Conservation (phyloP, 35 echinoderm and acorn worm species). For the Heliocidaris erythrogramma region DNA sequence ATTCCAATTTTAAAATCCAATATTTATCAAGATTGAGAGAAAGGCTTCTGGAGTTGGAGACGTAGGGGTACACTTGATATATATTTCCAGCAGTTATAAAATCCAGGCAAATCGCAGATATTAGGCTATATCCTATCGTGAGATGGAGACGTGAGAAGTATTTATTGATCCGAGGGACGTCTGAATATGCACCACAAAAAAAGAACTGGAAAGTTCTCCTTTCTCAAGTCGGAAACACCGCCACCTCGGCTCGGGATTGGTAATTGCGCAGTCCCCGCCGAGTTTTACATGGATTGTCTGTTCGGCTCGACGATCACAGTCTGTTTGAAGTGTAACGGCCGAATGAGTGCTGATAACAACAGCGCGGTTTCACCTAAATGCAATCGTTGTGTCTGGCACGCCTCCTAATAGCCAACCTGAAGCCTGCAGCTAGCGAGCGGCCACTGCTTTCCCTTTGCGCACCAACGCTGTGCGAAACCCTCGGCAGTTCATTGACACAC, state of each 20-base stretch:
- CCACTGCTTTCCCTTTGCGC: neutral
- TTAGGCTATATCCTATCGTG: neutral
- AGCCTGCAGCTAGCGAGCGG: neutral
- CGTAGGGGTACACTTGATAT: neutral
- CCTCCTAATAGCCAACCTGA: neutral
- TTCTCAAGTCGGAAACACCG: slow-evolving; percentile 14
- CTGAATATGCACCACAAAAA: neutral
- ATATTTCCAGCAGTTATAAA: slow-evolving; percentile 34
- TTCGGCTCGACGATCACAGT: neutral
- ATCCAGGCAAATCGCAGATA: slow-evolving; percentile 16
- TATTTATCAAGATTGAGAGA: neutral
- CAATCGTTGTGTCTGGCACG: slow-evolving; percentile 6
- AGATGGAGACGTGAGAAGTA: neutral
- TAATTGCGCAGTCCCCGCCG: neutral
- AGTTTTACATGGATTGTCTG: neutral
- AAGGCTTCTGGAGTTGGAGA: neutral
- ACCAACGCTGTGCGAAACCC: neutral
- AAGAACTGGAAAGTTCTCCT: neutral
- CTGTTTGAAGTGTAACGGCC: slow-evolving; percentile 39
- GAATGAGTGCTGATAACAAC: slow-evolving; percentile 36
- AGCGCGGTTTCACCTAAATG: slow-evolving; percentile 26
- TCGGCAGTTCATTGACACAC: slow-evolving; percentile 16
- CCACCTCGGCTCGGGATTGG: neutral
- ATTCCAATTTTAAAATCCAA: slow-evolving; percentile 35
- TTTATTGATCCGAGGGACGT: slow-evolving; percentile 9